Percentiles rank a stretch among this genome's conserved stretches.
Evolutionary conservation across 2,888 invertebrate species (phyloP).

Genomic region (Dasypolia templi): DNA sequence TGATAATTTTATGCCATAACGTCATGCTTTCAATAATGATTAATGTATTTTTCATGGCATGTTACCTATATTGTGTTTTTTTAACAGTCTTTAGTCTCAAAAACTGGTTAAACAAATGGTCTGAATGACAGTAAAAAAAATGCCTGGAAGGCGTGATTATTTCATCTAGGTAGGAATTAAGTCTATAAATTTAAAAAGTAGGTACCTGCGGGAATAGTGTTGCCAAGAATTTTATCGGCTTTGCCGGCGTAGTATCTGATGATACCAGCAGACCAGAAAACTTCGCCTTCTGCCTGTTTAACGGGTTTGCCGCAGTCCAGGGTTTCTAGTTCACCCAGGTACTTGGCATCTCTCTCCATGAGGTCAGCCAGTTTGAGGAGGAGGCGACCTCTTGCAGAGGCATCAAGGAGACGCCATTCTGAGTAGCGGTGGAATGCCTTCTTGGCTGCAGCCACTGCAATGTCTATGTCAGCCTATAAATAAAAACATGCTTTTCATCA

Average conservation of each 20-base stretch:
- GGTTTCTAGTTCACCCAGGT: slow-evolving; percentile 96
- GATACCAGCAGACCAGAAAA: slow-evolving; percentile 90
- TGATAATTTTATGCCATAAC: background rate
- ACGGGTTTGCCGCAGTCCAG: slow-evolving; percentile 98
- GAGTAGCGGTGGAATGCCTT: slow-evolving; percentile 94
- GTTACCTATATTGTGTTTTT: background rate
- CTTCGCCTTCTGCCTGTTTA: slow-evolving; percentile 92
- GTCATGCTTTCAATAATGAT: background rate
- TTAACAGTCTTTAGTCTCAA: background rate
- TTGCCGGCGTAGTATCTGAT: slow-evolving; percentile 97
- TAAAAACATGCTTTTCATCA: background rate
- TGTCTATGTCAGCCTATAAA: slow-evolving; percentile 93
- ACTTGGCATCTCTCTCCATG: slow-evolving; percentile 92
- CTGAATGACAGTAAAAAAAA: background rate
- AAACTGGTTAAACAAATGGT: background rate
- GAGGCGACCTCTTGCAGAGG: slow-evolving; percentile 94
- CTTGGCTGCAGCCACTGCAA: slow-evolving; percentile 94
- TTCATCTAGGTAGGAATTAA: too few relatives aligned
- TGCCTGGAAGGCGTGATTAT: background rate
- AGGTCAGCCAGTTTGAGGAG: slow-evolving; percentile 94
- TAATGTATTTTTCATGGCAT: background rate
- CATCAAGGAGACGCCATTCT: slow-evolving; percentile 95
- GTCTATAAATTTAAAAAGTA: background rate
- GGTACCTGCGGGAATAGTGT: slow-evolving; percentile 92
- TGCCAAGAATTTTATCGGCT: slow-evolving; percentile 96